Evolutionary conservation across 2,797 vertebrate genomes (phyloP).

Genomic region (Spinus pinus): DNA sequence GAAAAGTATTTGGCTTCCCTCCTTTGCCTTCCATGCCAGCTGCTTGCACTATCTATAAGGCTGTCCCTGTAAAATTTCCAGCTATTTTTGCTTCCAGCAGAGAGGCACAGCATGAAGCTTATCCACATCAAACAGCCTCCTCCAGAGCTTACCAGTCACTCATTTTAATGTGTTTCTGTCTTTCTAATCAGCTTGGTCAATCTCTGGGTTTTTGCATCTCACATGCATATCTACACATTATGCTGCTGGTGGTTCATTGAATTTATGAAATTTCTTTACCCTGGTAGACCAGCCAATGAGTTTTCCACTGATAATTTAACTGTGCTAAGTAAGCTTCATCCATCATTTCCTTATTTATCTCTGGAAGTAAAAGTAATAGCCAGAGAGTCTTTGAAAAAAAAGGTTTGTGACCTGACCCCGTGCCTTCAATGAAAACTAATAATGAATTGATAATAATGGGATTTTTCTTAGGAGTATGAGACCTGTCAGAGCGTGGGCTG

Average conservation of each 20-base stretch:
- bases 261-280: constrained; percentile 6
- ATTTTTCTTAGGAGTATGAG: neutral
- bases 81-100: neutral
- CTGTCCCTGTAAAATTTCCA: neutral
- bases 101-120: neutral
- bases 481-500: neutral
- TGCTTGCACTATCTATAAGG: neutral
- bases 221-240: neutral
- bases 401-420: neutral
- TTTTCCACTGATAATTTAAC: constrained; percentile 1
- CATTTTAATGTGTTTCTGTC: neutral
- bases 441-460: constrained; percentile 4
- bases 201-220: neutral
- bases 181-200: neutral
- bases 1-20: neutral
- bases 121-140: neutral
- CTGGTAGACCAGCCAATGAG: neutral
- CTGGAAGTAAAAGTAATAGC: neutral
- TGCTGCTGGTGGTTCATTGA: neutral
- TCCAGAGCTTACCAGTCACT: neutral
- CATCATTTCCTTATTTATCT: constrained; percentile 45
- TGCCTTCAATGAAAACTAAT: constrained; percentile 2
- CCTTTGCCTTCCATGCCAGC: neutral
- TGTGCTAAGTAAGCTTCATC: neutral
- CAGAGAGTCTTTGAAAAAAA: neutral